Conservation (phyloP, 2,797 vertebrate species). For the Anableps anableps region DNA sequence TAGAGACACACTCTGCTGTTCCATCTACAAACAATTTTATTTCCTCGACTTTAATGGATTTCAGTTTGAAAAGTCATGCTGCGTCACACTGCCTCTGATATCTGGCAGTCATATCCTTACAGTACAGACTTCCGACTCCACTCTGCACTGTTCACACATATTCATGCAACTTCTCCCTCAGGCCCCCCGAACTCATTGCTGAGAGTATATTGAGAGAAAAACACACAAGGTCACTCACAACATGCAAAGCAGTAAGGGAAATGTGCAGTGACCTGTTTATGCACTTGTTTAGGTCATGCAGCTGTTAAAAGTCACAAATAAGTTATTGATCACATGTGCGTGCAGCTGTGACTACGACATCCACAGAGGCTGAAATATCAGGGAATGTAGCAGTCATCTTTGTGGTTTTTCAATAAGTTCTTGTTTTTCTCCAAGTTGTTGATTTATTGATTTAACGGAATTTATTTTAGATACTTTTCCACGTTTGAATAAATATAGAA, state of each 20-base stretch:
- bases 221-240: conserved; percentile 32
- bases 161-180: conserved; percentile 15
- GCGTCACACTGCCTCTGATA: conserved; percentile 29
- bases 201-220: neutral
- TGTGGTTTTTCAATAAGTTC: neutral
- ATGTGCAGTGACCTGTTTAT: conserved; percentile 50
- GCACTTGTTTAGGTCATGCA: neutral
- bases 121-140: conserved; percentile 8
- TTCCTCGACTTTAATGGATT: conserved; percentile 43
- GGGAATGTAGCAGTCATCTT: neutral
- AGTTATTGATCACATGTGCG: conserved; percentile 35
- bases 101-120: neutral
- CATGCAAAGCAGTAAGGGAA: conserved; percentile 46
- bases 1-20: conserved; percentile 17
- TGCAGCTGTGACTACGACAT: neutral
- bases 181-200: neutral
- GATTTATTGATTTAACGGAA: neutral
- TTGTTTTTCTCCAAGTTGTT: neutral
- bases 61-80: conserved; percentile 56
- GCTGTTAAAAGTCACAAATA: conserved; percentile 19
- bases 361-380: neutral
- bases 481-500: neutral
- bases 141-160: conserved; percentile 26
- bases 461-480: conserved; percentile 5
- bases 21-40: conserved; percentile 51